Conservation (phyloP, 2,888 invertebrate species). For the Carcina quercana region DNA sequence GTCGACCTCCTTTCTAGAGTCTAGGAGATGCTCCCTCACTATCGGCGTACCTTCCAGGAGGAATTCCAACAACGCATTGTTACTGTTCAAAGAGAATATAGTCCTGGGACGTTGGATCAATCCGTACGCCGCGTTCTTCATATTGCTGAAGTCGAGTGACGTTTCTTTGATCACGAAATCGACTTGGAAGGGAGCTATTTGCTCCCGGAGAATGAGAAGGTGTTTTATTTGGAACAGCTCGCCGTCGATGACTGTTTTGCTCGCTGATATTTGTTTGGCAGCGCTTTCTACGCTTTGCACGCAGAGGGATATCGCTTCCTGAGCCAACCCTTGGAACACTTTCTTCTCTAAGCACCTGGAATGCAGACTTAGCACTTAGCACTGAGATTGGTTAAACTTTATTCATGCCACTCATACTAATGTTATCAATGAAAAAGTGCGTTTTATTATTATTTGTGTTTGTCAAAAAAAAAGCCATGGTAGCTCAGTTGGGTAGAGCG, state of each 20-base stretch:
- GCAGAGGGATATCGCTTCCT: conserved; percentile 95
- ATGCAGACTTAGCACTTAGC: no score
- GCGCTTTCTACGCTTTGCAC: conserved; percentile 92
- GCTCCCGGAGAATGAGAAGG: conserved; percentile 95
- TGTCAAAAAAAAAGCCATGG: not conserved
- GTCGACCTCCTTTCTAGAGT: conserved; percentile 97
- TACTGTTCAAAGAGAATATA: conserved; percentile 89
- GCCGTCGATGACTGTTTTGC: conserved; percentile 91
- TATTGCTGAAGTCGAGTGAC: conserved; percentile 93
- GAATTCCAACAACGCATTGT: conserved; percentile 95
- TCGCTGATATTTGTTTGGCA: conserved; percentile 82
- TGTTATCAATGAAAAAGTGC: no score
- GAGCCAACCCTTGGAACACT: conserved; percentile 97
- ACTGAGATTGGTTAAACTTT: no score
- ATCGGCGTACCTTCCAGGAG: conserved; percentile 94
- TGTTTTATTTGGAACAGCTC: conserved; percentile 99
- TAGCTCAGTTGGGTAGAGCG: no score
- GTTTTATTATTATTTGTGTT: not conserved
- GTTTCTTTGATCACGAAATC: conserved; percentile 96
- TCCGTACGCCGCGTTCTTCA: conserved; percentile 89
- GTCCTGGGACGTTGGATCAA: conserved; percentile 85
- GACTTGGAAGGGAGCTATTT: conserved; percentile 98
- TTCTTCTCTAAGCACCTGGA: conserved; percentile 91
- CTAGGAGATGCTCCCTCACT: conserved; percentile 92
- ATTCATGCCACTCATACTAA: no score